Evolutionary conservation across 2,797 vertebrate genomes (phyloP), one percentile per base, ranked within the genome.

Genomic region (Premnoplex brunnescens): DNA sequence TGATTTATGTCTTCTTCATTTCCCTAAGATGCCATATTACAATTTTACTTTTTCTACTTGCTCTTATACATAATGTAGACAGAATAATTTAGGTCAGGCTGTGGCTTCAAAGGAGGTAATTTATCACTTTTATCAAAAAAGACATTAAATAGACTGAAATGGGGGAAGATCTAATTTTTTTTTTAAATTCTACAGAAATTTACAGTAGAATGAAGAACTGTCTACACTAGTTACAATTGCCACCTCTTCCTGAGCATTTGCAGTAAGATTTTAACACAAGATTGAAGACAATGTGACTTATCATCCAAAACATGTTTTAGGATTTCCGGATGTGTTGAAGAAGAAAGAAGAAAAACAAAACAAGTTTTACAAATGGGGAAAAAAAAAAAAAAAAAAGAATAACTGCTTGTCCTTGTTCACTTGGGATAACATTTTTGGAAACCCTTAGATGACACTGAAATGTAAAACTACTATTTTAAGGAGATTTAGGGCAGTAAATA

Each of bases 1-100:
- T 89, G 86, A 95, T 95, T 84, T 83, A 85, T 77, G 32, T 67
- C 59, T 85, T 66, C 64, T 97, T 93, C 81, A 68, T 92, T 39
- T 95, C 92, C 41, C 28, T 67, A 73, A 85, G n/a, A 76, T 91
- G 85, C 93, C 52, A 3, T 67, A 84, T 92, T 41, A 43, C 30
- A 78, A 32, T 83, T 96, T 68, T 34, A 28, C 69, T 88, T 68
- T 44, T 88, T 73, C 56, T 73, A 32, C 48, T 91, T 85, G 37
- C 49, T 90, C 19, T 93, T 81, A 81, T 91, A 91, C 49, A 51
- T 76, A 91, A 94, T 89, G 55, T 49, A 82, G 77, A 88, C 43
- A 82, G 89, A 96, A 82, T 91, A 96, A 97, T 66, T 74, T 87
- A 91, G 86, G 67, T 56, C 76, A 92, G 59, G 19, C 32, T 59